These are phyloP conservation scores for Raphicerus campestris DNA, from an alignment of 2,113 vertebrate species.

Conservation along the genomic window DNA sequence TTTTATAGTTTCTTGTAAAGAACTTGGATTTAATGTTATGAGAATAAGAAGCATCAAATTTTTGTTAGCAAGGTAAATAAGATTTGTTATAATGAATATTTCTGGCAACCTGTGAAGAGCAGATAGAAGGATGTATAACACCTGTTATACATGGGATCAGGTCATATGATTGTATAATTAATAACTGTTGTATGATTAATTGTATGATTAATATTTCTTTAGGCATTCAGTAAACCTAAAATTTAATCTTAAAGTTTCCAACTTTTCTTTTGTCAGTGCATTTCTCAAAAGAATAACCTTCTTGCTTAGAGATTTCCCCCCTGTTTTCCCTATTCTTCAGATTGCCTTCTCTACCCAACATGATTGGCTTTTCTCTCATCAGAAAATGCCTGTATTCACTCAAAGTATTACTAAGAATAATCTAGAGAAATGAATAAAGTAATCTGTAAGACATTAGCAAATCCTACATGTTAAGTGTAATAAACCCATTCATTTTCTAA, in stretches of 20 bases:
- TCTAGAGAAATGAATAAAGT: neutral
- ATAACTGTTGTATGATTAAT: neutral
- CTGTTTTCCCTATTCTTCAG: neutral
- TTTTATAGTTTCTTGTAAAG: neutral
- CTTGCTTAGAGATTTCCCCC: fast-evolving
- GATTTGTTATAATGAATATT: neutral
- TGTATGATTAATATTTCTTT: too few species aligned
- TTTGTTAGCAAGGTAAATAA: neutral
- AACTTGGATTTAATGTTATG: neutral
- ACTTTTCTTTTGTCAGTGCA: neutral
- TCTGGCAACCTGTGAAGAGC: neutral
- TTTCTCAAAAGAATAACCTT: neutral
- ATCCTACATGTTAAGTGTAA: neutral
- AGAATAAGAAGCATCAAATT: neutral
- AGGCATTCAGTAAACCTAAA: neutral
- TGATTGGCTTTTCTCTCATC: neutral
- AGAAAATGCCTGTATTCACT: neutral
- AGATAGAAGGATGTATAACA: neutral
- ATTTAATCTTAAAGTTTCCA: neutral
- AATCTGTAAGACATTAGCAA: neutral
- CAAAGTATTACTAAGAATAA: neutral
- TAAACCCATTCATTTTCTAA: neutral
- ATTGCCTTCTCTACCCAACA: neutral
- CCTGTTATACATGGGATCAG: neutral
- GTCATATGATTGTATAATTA: neutral